Evolutionary conservation across 2,113 vertebrate species (phyloP).

Genomic region (Macaca mulatta): DNA sequence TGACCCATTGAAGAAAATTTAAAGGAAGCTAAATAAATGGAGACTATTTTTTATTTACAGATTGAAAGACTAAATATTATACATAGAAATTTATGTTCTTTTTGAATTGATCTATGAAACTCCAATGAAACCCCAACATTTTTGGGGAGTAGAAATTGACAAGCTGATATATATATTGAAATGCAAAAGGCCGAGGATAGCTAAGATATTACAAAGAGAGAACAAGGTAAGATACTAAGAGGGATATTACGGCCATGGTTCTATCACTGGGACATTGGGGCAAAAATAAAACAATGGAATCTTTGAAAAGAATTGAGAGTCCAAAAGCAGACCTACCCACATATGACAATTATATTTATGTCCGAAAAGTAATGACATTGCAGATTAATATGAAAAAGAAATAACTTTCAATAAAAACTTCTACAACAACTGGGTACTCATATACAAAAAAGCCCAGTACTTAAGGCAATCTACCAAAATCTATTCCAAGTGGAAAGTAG

Average conservation of each 20-base stretch:
- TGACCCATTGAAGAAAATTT: not conserved
- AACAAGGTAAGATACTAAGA: not conserved
- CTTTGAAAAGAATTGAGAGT: not conserved
- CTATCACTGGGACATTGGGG: too few relatives aligned
- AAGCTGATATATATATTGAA: not conserved
- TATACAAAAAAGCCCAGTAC: not conserved
- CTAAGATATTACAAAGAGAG: not conserved
- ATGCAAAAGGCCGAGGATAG: not conserved
- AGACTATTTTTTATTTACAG: not conserved
- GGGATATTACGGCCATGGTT: not conserved
- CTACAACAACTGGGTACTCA: not conserved
- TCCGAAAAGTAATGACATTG: not conserved
- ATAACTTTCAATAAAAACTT: not conserved
- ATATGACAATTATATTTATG: not conserved
- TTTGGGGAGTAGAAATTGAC: not conserved
- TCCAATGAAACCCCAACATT: not conserved
- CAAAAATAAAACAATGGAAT: not conserved
- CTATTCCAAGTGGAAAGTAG: not conserved
- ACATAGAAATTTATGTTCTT: not conserved
- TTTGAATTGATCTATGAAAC: not conserved
- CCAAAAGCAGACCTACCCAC: not conserved
- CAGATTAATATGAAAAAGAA: not conserved
- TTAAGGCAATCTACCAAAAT: not conserved
- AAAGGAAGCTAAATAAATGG: not conserved
- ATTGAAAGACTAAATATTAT: not conserved